Evolutionary conservation across 1,140 invertebrate genomes (phyloP), one percentile per base, ranked within the genome.

Genomic region (Mylabris phalerata): DNA sequence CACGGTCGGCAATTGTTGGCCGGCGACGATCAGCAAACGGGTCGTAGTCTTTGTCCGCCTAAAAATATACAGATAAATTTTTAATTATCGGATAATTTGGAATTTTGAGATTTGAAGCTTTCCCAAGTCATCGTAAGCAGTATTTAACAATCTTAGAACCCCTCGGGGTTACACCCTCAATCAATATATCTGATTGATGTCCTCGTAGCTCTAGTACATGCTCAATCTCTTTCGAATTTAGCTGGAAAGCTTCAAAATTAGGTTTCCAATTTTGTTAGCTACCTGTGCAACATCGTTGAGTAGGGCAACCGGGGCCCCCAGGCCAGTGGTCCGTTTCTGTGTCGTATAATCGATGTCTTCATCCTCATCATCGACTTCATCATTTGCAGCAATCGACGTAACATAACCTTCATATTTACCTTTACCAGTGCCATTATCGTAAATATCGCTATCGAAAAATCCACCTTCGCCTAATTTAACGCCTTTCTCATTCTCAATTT

Each of bases 381-480:
- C 92, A 78, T 93, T 95, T 0, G 93, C 87, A 51, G 93, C 93
- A 78, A 98, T 98, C 1, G 94, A 97, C 55, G 92, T 95, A 42
- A 94, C 92, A 79, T 97, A 98, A 39, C 92, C 93, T 72, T 92
- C 92, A 78, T 89, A 97, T 73, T 92, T 91, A 19, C 84, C 85
- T 64, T 89, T 89, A 4, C 80, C 79, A 25, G 72, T 75, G 52
- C 76, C 75, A 13, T 75, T 86, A 71, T 93, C 92, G 76, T 97
- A 98, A 64, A 98, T 93, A 65, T 97, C 93, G 70, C 84, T 86
- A 76, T 98, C 95, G 78, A 92, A 96, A 67, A 86, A 91, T 9
- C 90, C 92, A 67, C 86, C 87, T 64, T 93, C 89, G 51, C 92
- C 90, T 47, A 97, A 77, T 2, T 89, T 89, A n/a, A 95, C 90